Base-by-base conservation (phyloP, 2,113 vertebrate species). In the Brachyhypopomus occidentalis region DNA sequence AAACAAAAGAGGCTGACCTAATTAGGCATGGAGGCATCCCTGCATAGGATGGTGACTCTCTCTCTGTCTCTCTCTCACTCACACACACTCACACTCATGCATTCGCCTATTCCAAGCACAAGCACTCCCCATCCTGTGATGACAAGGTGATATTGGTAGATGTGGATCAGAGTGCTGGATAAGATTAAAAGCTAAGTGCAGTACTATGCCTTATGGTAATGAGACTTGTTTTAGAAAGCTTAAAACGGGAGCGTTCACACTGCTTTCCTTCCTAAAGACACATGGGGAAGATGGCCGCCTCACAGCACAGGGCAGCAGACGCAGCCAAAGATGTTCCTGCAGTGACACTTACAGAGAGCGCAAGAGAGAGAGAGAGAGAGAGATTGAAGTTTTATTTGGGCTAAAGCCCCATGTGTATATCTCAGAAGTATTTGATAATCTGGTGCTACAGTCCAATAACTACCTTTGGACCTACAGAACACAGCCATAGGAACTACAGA, bases 101-200 rank as follows among this genome's bases (percentile, higher is more conserved):
- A 41, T 1, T 7, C 41, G 5, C 41, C 2, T 41, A 41, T 66
- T 78, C 7, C 84, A 86, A 77, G 22, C 38, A 52, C 77, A 60
- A 78, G 1, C 16, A 27, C 30, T 30, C 25, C n/a, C 72, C 34
- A 45, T 59, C 27, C 78, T 83, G 67, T 19, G 48, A 67, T 76
- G 77, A 83, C 72, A 77, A 83, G 78, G 59, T 77, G 69, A 30
- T 88, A 72, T 30, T 64, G 36, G 73, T 72, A 88, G 90, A 90
- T 93, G 87, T 88, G 86, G 79, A 90, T 90, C 84, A 74, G 83
- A 60, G 84, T 83, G 84, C 87, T 88, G 78, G 78, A 30, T 79
- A 84, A 90, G 88, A 92, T 92, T 91, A 92, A 86, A 88, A 88
- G 89, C 84, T 87, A 91, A 90, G 86, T 91, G 86, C 85, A 84